Evolutionary conservation across 2,797 vertebrate species (phyloP).

Genomic region (Natrix natrix): DNA sequence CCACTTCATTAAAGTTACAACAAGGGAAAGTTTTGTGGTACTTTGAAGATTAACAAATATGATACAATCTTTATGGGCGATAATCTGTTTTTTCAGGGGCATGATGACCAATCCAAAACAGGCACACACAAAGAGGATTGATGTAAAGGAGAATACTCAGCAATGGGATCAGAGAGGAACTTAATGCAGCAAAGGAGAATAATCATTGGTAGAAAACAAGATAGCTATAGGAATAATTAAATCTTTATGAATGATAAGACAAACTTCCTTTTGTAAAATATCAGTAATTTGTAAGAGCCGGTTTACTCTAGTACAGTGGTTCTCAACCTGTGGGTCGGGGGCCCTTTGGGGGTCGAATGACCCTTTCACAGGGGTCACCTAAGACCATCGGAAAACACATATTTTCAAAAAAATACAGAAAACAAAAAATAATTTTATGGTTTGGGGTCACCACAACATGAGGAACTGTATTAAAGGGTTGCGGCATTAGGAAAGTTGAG

Average conservation of each 20-base stretch:
- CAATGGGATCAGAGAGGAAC: background rate
- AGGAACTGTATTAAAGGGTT: too few relatives aligned
- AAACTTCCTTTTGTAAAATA: background rate
- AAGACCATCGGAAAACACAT: too few relatives aligned
- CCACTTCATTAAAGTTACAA: background rate
- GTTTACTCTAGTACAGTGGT: too few relatives aligned
- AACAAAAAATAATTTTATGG: too few relatives aligned
- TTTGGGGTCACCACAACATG: too few relatives aligned
- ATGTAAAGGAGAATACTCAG: background rate
- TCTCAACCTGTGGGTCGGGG: too few relatives aligned
- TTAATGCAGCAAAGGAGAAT: background rate
- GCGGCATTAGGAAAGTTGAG: too few relatives aligned
- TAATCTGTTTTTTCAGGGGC: background rate
- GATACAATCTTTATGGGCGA: background rate
- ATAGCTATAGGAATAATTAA: background rate
- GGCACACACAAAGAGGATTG: background rate
- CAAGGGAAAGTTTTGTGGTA: background rate
- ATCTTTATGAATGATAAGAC: background rate
- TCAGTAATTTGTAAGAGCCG: too few relatives aligned
- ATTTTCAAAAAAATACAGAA: too few relatives aligned
- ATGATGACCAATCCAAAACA: background rate
- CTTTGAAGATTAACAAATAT: background rate
- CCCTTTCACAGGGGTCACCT: too few relatives aligned
- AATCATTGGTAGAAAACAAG: background rate
- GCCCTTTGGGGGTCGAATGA: too few relatives aligned